These are phyloP conservation scores for Cabera pusaria DNA, from an alignment of 2,888 invertebrate species.

Conservation along the genomic window DNA sequence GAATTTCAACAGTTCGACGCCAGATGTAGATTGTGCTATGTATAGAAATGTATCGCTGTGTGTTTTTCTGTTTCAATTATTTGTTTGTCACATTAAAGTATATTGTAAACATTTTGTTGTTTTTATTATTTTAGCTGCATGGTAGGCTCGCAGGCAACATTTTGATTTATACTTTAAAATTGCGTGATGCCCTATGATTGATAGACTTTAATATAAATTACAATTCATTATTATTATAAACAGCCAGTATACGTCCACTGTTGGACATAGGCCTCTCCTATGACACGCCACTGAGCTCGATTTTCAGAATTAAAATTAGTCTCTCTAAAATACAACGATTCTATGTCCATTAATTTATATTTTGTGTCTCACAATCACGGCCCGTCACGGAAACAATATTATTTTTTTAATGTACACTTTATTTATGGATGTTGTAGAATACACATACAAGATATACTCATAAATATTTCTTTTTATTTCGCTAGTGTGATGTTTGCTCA, in stretches of 20 bases:
- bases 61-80: constrained; percentile 59
- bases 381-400: constrained; percentile 3
- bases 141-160: constrained; percentile 47
- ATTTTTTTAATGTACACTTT: constrained; percentile 6
- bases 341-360: too few relatives aligned
- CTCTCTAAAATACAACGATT: too few relatives aligned
- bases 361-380: too few relatives aligned
- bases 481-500: constrained; percentile 30
- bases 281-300: too few relatives aligned
- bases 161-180: too few relatives aligned
- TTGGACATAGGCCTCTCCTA: too few relatives aligned
- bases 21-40: constrained; percentile 64
- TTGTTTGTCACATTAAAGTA: constrained; percentile 69
- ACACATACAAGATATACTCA: constrained; percentile 30
- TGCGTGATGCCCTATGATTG: too few relatives aligned
- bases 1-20: constrained; percentile 44
- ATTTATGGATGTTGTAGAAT: constrained; percentile 33
- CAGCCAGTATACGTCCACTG: too few relatives aligned
- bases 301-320: too few relatives aligned
- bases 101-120: constrained; percentile 67
- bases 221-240: too few relatives aligned
- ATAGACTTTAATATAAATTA: too few relatives aligned
- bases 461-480: constrained; percentile 27
- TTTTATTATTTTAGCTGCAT: constrained; percentile 71
- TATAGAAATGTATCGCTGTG: constrained; percentile 53